Conservation (phyloP, 35 echinoderm and acorn worm species). For the Chiridota heheva region DNA sequence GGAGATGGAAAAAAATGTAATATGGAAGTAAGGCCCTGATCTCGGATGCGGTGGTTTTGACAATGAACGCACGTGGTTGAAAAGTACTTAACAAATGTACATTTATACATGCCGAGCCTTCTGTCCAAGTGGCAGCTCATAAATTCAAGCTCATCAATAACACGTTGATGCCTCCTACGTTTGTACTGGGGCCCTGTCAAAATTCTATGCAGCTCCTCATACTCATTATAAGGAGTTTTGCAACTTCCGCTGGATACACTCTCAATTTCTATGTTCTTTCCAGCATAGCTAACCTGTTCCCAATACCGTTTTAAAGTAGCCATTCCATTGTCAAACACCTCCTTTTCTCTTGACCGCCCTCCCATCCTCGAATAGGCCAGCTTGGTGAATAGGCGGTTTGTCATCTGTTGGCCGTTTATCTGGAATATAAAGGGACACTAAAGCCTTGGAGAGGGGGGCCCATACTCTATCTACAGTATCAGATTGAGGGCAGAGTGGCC, state of each 20-base stretch:
- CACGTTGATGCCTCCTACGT: not conserved
- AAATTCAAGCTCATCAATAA: not conserved
- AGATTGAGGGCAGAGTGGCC: not conserved
- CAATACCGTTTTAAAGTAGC: not conserved
- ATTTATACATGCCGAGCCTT: not conserved
- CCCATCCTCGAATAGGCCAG: not conserved
- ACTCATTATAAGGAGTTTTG: not conserved
- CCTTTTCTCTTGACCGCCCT: not conserved
- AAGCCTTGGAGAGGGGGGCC: not conserved
- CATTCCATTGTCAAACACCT: not conserved
- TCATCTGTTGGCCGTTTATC: not conserved
- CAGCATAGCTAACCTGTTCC: not conserved
- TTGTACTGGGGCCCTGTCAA: not conserved
- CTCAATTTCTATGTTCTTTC: not conserved
- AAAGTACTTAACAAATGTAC: not conserved
- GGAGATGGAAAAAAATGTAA: not conserved
- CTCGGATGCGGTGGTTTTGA: too few species aligned
- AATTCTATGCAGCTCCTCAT: not conserved
- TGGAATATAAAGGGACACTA: not conserved
- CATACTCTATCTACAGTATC: not conserved
- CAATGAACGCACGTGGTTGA: not conserved
- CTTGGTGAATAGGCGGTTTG: not conserved
- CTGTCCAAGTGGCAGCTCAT: not conserved
- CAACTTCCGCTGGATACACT: not conserved
- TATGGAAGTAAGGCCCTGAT: too few species aligned